phyloP scores from a whole-genome alignment of 1,140 invertebrate species.

The Brachionus asplanchnoidis region DNA sequence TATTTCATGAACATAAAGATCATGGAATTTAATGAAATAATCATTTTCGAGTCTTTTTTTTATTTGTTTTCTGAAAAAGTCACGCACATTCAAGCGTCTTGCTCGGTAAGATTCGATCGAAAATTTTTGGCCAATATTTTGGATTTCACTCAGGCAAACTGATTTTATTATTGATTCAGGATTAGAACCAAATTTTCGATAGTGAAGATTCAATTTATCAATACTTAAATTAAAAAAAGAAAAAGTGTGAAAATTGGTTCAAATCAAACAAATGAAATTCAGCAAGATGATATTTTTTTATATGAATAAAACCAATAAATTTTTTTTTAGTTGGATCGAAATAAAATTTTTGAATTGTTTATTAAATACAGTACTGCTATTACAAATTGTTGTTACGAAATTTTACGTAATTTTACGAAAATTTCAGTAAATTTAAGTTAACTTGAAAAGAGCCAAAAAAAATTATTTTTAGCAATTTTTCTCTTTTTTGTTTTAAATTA shows the following conservation, averaged over 20 bases:
- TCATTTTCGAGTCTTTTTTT: constrained; percentile 10
- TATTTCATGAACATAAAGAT: constrained; percentile 27
- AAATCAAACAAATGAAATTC: no score
- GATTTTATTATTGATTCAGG: neutral
- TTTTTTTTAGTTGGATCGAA: no score
- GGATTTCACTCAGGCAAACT: neutral
- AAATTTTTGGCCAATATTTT: constrained; percentile 10
- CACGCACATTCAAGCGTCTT: neutral
- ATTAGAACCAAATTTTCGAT: constrained; percentile 17
- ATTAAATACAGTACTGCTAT: no score
- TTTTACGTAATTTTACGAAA: no score
- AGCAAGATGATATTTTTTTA: no score
- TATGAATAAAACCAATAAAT: no score
- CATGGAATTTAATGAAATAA: neutral
- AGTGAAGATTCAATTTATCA: neutral
- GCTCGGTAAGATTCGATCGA: constrained; percentile 10
- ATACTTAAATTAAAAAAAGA: neutral
- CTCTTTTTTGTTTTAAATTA: no score
- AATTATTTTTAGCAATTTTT: no score
- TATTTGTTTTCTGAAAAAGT: neutral
- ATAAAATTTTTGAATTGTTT: no score
- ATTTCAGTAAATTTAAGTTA: no score
- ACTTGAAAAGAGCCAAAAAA: no score
- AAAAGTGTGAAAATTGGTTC: neutral
- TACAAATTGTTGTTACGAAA: no score